Evolutionary conservation across 2,797 vertebrate species (phyloP).

Genomic region (Bovichtus diacanthus): DNA sequence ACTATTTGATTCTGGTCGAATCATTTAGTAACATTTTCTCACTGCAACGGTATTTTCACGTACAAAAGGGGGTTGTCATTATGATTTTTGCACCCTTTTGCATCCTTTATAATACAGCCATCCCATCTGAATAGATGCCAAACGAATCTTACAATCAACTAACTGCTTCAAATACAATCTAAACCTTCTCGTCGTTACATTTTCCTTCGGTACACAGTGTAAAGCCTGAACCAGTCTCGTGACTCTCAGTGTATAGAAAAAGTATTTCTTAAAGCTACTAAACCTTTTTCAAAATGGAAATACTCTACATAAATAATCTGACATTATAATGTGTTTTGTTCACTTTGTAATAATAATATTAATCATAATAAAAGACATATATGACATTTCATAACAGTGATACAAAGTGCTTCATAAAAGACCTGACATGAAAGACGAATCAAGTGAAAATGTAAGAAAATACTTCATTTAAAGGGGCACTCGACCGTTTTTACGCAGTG

Average conservation of each 20-base stretch:
- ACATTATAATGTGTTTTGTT: constrained; percentile 44
- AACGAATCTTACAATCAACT: constrained; percentile 47
- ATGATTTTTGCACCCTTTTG: constrained; percentile 39
- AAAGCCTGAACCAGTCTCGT: constrained; percentile 30
- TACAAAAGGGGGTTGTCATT: constrained; percentile 14
- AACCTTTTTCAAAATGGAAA: constrained; percentile 37
- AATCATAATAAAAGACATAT: constrained; percentile 26
- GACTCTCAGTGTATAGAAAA: constrained; percentile 41
- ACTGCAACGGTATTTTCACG: constrained; percentile 26
- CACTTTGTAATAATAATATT: constrained; percentile 43
- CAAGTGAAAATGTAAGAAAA: background rate
- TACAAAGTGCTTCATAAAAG: constrained; percentile 57
- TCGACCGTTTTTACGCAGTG: background rate
- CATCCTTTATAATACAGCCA: constrained; percentile 47
- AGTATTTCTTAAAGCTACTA: constrained; percentile 23
- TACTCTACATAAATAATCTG: constrained; percentile 37
- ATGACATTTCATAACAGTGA: constrained; percentile 55
- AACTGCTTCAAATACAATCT: constrained; percentile 54
- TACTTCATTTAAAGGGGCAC: constrained; percentile 1
- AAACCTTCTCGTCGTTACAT: constrained; percentile 23
- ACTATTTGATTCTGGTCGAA: constrained; percentile 38
- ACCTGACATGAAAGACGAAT: constrained; percentile 1
- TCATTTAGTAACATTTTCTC: constrained; percentile 32
- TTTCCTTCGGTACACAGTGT: constrained; percentile 35
- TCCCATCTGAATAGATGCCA: constrained; percentile 51